Percentiles rank a stretch among this genome's conserved stretches.
Evolutionary conservation across 2,797 vertebrate species (phyloP).

Genomic region (Synaphobranchus kaupii): DNA sequence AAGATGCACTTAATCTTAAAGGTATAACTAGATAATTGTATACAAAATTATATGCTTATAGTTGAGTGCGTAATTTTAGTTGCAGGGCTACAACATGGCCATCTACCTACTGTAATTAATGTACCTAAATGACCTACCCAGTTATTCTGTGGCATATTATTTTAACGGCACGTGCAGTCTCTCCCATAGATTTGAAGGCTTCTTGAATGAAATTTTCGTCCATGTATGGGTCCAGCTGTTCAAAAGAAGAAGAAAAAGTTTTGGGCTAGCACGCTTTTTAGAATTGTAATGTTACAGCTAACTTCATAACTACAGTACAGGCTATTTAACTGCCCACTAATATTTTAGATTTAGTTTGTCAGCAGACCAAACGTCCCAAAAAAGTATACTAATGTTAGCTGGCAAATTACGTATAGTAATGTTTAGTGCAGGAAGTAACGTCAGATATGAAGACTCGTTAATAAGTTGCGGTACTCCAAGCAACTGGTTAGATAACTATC

Average conservation of each 20-base stretch:
- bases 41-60: neutral
- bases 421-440: neutral
- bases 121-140: constrained; percentile 60
- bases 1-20: too few species aligned
- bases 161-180: constrained; percentile 77
- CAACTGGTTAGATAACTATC: neutral
- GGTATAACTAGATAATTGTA: too few species aligned
- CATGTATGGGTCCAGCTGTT: constrained; percentile 81
- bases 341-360: too few species aligned
- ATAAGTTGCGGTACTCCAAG: too few species aligned
- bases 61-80: neutral
- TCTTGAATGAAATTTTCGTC: constrained; percentile 80
- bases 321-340: neutral
- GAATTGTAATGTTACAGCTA: too few species aligned
- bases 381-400: too few species aligned
- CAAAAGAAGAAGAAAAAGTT: constrained; percentile 22
- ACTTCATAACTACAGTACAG: neutral
- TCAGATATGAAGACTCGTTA: neutral
- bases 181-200: constrained; percentile 80
- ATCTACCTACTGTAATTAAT: neutral
- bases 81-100: neutral
- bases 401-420: too few species aligned
- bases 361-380: too few species aligned
- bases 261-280: neutral
- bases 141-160: constrained; percentile 81